Evolutionary conservation across 2,797 vertebrate genomes (phyloP).

Genomic region (Florisuga fusca): DNA sequence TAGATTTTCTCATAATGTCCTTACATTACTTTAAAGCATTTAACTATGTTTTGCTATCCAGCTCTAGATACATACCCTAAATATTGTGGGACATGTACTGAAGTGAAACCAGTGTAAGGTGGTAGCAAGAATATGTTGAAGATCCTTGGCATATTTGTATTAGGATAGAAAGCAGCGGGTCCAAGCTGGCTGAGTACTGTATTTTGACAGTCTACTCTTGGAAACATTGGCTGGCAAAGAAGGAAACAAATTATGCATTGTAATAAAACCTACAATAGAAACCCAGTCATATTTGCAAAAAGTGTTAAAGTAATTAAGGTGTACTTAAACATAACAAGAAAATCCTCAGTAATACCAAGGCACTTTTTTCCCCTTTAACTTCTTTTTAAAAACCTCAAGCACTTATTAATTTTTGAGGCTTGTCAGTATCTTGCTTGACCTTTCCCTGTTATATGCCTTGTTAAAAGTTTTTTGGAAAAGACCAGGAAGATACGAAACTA

Average conservation of each 20-base stretch:
- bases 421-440: neutral
- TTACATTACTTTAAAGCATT: too few species aligned
- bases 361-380: neutral
- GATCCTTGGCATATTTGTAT: neutral
- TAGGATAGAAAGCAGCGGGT: neutral
- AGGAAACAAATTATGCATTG: neutral
- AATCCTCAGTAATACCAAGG: neutral
- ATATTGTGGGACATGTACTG: neutral
- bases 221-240: neutral
- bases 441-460: neutral
- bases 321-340: neutral
- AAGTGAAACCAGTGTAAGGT: neutral
- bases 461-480: neutral
- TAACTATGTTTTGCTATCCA: neutral
- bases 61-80: neutral
- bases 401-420: neutral
- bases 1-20: neutral
- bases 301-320: neutral
- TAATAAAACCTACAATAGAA: neutral
- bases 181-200: neutral
- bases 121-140: neutral
- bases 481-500: neutral
- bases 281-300: neutral
- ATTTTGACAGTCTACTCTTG: neutral
- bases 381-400: neutral